Conservation (phyloP, 2,113 vertebrate genomes). For the Axis porcinus region DNA sequence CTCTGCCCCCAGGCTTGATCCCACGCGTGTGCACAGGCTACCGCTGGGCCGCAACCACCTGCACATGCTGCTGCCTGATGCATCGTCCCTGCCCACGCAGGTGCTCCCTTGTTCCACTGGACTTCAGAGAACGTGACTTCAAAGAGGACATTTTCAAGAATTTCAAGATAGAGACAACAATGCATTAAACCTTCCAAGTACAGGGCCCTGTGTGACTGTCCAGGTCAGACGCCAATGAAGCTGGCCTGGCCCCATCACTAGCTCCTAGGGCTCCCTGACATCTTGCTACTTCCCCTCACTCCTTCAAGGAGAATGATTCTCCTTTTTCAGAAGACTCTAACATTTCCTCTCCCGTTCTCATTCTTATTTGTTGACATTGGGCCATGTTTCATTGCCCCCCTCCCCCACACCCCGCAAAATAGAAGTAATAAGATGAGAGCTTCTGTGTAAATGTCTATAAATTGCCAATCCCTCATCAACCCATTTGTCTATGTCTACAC, state of each 20-base stretch:
- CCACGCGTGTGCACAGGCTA: rapidly evolving
- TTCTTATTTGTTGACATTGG: not conserved
- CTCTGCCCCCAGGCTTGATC: not conserved
- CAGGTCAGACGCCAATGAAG: not conserved
- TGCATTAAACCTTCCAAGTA: not conserved
- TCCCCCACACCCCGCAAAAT: not conserved
- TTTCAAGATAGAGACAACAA: not conserved
- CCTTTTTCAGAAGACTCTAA: not conserved
- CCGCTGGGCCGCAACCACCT: rapidly evolving
- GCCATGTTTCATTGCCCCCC: not conserved
- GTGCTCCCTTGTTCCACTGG: not conserved
- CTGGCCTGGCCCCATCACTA: not conserved
- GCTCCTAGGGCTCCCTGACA: rapidly evolving
- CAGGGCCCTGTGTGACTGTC: not conserved
- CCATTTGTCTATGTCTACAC: not conserved
- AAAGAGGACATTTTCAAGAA: not conserved
- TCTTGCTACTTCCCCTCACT: not conserved
- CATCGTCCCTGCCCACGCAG: not conserved
- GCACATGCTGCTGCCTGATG: rapidly evolving
- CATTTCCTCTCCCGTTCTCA: not conserved
- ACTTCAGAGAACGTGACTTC: not conserved
- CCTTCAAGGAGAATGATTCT: not conserved
- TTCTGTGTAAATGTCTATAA: not conserved
- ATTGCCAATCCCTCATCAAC: not conserved
- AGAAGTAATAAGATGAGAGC: not conserved